Evolutionary conservation across 2,888 invertebrate genomes (phyloP).

Genomic region (Caenorhabditis macrosperma): DNA sequence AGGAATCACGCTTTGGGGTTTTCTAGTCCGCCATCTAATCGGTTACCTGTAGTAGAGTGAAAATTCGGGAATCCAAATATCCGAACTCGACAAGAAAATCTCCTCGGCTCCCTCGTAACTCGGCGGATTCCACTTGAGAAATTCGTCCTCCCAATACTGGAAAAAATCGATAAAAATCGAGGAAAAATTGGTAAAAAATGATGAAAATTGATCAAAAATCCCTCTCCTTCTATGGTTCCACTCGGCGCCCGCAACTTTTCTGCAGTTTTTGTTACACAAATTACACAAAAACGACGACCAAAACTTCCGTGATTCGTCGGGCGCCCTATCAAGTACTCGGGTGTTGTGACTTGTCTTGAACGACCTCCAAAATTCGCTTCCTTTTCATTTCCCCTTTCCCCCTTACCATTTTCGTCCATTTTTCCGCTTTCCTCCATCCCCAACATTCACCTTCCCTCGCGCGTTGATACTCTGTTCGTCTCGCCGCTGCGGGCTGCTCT

Average conservation of each 20-base stretch:
- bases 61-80: constrained; percentile 80
- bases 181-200: not conserved
- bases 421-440: not conserved
- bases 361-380: constrained; percentile 26
- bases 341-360: constrained; percentile 21
- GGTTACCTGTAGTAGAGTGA: constrained; percentile 76
- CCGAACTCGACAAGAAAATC: constrained; percentile 77
- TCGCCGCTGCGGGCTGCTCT: not conserved
- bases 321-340: constrained; percentile 22
- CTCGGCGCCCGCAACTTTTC: not conserved
- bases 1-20: not conserved
- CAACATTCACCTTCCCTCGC: not conserved
- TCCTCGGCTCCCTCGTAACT: constrained; percentile 78
- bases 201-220: not conserved
- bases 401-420: not conserved
- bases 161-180: constrained; percentile 59
- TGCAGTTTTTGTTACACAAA: constrained; percentile 14
- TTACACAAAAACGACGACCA: not conserved
- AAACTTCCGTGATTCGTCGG: constrained; percentile 20
- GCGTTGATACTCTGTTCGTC: not conserved
- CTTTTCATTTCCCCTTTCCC: not conserved
- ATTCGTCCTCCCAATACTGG: constrained; percentile 80
- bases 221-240: not conserved
- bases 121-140: constrained; percentile 78
- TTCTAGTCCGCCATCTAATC: not conserved